Evolutionary conservation across 2,797 vertebrate species (phyloP), one percentile per base, ranked within the genome.

Genomic region (Aeoliscus strigatus): DNA sequence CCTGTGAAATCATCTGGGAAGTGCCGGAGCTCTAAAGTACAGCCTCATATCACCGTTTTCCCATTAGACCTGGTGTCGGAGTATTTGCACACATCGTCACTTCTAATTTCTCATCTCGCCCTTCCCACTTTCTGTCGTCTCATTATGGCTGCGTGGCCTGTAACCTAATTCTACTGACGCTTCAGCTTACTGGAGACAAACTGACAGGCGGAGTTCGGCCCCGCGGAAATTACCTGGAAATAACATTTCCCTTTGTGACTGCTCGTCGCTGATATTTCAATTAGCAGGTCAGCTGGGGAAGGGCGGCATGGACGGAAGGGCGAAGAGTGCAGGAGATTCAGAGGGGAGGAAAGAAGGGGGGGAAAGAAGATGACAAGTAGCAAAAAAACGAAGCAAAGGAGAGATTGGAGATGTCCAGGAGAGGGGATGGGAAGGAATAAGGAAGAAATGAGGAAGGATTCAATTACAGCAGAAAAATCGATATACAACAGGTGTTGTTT

Each of bases 231-330:
- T 73, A 70, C 69, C 70, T 76, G 67, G 54, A 68, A 83, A 80
- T 71, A 83, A 79, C 79, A 76, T 83, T 84, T 83, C 79, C 73
- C 72, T 56, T 51, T 63, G 56, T 66, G 69, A n/a, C n/a, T n/a
- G n/a, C n/a, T n/a, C n/a, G n/a, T n/a, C n/a, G n/a, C n/a, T n/a
- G 79, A 84, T 80, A 74, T 86, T 82, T 80, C 65, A 77, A 81
- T 83, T 80, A 84, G 65, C n/a, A n/a, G n/a, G n/a, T n/a, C n/a
- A n/a, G 65, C 34, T 6, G 58, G 31, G 65, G 51, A 1, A 17
- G 67, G 44, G 28, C 42, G 58, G 53, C 6, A 59, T 12, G 45
- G 56, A 40, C 31, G 30, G 8, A 40, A 49, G 16, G 21, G 15
- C n/a, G n/a, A n/a, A n/a, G n/a, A n/a, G n/a, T n/a, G n/a, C n/a